Percentiles rank a stretch among this genome's conserved stretches.
These are phyloP conservation scores for Sinohyriopsis cumingii DNA, from an alignment of 2,888 invertebrate species.

Conservation along the genomic window DNA sequence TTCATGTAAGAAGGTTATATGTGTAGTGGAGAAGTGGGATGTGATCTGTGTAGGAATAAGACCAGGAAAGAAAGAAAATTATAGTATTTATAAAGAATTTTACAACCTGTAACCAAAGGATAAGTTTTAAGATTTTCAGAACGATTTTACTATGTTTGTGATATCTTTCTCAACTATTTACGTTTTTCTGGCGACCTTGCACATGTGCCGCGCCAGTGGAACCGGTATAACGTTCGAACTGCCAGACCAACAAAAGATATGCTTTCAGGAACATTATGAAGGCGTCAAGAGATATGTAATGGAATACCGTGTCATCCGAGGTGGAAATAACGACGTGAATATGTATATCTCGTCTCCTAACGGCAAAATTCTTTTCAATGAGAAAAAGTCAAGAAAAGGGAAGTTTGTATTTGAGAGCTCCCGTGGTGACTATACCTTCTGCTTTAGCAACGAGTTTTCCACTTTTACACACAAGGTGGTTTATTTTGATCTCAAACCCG, in stretches of 20 bases:
- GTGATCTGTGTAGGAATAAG: too few relatives aligned
- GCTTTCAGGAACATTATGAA: slow-evolving; percentile 62
- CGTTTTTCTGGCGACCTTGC: slow-evolving; percentile 8
- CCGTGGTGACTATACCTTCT: slow-evolving; percentile 62
- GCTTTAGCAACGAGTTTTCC: slow-evolving; percentile 68
- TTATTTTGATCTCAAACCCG: slow-evolving; percentile 60
- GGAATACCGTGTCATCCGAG: slow-evolving; percentile 62
- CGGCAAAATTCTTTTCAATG: slow-evolving; percentile 60
- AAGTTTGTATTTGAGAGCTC: slow-evolving; percentile 58
- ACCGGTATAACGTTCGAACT: slow-evolving; percentile 59
- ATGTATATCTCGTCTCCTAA: slow-evolving; percentile 61
- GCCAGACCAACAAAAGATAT: slow-evolving; percentile 57
- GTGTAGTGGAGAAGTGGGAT: too few relatives aligned
- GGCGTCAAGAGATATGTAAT: slow-evolving; percentile 52
- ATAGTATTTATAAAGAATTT: too few relatives aligned
- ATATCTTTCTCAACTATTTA: too few relatives aligned
- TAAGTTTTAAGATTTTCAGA: too few relatives aligned
- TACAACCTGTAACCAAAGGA: too few relatives aligned
- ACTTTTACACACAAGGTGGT: slow-evolving; percentile 62
- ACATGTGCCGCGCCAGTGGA: slow-evolving; percentile 23
- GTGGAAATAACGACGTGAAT: slow-evolving; percentile 67
- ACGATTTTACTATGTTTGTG: too few relatives aligned
- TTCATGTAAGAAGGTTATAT: too few relatives aligned
- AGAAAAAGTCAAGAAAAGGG: slow-evolving; percentile 47
- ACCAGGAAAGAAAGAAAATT: too few relatives aligned